Evolutionary conservation across 2,113 vertebrate genomes (phyloP).

Genomic region (Pelecanus crispus): DNA sequence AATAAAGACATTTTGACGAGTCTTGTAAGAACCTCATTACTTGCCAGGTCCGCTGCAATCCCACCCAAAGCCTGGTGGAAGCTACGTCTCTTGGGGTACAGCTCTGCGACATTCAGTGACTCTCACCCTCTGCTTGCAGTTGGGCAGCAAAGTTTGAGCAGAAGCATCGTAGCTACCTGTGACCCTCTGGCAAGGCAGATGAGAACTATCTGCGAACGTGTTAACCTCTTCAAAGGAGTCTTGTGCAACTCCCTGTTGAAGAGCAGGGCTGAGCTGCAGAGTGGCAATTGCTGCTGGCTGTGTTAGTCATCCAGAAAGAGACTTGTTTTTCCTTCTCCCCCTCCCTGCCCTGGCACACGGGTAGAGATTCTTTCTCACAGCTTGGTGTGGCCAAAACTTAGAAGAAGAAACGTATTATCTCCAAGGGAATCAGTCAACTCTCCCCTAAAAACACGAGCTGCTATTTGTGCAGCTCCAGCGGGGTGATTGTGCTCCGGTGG

Average conservation of each 20-base stretch:
- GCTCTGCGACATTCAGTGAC: accelerated
- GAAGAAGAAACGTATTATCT: neutral
- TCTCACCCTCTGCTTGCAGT: accelerated
- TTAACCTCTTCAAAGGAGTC: constrained; percentile 12
- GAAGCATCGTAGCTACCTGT: neutral
- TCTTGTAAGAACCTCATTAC: neutral
- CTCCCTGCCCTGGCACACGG: neutral
- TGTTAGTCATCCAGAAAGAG: constrained; percentile 51
- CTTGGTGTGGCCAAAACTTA: neutral
- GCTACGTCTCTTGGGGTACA: accelerated
- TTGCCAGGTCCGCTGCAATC: neutral
- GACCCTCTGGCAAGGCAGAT: neutral
- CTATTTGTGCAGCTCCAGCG: neutral
- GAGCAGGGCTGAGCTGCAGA: neutral
- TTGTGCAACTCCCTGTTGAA: neutral
- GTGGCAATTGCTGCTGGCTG: neutral
- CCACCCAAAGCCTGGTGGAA: neutral
- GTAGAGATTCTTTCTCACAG: neutral
- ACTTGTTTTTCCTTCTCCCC: constrained; percentile 21
- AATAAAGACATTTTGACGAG: neutral
- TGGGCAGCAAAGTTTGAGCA: accelerated
- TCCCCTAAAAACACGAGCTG: neutral
- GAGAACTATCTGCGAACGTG: neutral
- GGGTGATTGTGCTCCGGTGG: neutral
- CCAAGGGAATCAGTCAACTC: neutral